phyloP scores from a whole-genome alignment of 2,888 invertebrate genomes.

The Apantesis nais region DNA sequence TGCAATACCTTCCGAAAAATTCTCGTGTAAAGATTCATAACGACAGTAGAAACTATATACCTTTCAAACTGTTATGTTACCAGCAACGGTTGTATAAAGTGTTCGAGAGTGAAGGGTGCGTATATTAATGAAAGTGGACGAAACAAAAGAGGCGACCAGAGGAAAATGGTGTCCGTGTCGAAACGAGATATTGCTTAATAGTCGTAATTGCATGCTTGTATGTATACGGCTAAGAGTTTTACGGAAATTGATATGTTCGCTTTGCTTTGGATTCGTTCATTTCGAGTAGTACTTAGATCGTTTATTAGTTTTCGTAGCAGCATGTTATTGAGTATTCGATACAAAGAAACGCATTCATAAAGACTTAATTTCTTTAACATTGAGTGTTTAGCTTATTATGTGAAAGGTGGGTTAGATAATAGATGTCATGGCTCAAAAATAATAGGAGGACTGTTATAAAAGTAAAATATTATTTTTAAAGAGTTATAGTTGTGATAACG shows the following conservation, averaged over 20 bases:
- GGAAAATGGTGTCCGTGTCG: constrained; percentile 39
- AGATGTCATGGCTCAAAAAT: not conserved
- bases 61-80: constrained; percentile 14
- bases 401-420: not conserved
- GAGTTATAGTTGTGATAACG: too few species aligned
- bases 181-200: constrained; percentile 26
- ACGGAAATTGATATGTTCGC: constrained; percentile 8
- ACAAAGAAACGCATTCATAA: not conserved
- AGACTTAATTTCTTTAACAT: not conserved
- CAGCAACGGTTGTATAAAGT: constrained; percentile 8
- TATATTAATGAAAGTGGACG: constrained; percentile 46
- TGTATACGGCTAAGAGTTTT: constrained; percentile 7
- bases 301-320: not conserved
- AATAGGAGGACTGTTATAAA: not conserved
- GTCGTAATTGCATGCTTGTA: constrained; percentile 12
- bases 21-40: not conserved
- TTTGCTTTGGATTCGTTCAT: not conserved
- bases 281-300: not conserved
- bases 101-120: constrained; percentile 32
- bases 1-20: not conserved
- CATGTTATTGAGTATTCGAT: not conserved
- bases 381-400: not conserved
- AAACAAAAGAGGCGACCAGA: constrained; percentile 40
- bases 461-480: too few species aligned
- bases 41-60: not conserved